phyloP scores from a whole-genome alignment of 2,888 invertebrate species.

The Philhelius pedissequus region DNA sequence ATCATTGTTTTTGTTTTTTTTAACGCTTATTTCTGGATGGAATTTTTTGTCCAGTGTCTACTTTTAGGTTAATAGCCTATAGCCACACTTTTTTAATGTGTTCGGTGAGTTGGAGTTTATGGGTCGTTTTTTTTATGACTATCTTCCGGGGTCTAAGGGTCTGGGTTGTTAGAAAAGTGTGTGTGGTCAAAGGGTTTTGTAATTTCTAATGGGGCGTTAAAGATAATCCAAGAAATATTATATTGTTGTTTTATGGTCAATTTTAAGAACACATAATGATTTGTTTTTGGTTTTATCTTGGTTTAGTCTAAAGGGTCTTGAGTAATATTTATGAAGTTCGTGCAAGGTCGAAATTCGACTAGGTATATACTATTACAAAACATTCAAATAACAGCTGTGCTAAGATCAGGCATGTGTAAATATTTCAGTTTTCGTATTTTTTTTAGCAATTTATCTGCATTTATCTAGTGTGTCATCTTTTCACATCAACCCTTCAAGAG shows the following conservation, averaged over 20 bases:
- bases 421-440: too few species aligned
- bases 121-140: constrained; percentile 47
- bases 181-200: constrained; percentile 61
- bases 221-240: not conserved
- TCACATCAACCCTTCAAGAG: too few species aligned
- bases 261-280: not conserved
- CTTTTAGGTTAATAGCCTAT: constrained; percentile 17
- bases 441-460: too few species aligned
- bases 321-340: not conserved
- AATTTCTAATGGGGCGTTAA: constrained; percentile 44
- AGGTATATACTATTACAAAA: too few species aligned
- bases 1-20: not conserved
- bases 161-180: constrained; percentile 17
- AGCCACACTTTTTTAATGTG: constrained; percentile 16
- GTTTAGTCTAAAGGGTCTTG: not conserved
- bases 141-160: constrained; percentile 25
- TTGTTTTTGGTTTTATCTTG: not conserved
- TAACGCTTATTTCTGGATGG: not conserved
- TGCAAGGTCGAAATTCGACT: too few species aligned
- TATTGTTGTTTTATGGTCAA: not conserved
- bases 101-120: constrained; percentile 42
- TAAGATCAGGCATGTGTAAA: too few species aligned
- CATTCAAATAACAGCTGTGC: too few species aligned
- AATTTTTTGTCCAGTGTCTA: not conserved
- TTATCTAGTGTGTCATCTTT: too few species aligned